Percentiles rank a stretch among this genome's conserved stretches.
Conservation (phyloP, 2,113 vertebrate genomes). For the Monopterus albus region DNA sequence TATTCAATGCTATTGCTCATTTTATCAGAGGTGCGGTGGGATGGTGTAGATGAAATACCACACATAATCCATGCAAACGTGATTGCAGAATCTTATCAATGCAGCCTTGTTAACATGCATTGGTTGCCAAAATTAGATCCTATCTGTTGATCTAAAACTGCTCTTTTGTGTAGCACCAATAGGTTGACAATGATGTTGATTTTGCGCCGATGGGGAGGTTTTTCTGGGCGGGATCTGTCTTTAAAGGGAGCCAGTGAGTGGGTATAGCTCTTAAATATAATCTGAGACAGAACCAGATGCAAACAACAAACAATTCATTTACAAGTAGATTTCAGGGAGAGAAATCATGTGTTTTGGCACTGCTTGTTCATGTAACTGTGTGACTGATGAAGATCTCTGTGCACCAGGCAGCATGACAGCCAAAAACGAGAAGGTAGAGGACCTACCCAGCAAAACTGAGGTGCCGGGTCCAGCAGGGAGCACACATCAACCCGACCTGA, state of each 20-base stretch:
- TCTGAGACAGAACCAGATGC: constrained; percentile 12
- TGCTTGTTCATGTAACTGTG: constrained; percentile 48
- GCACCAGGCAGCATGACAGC: constrained; percentile 66
- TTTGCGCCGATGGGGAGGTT: constrained; percentile 25
- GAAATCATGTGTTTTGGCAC: constrained; percentile 59
- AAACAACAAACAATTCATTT: constrained; percentile 9
- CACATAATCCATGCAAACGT: background rate
- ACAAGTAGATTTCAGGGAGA: background rate
- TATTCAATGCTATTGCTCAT: background rate
- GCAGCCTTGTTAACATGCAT: background rate
- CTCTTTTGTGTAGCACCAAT: constrained; percentile 35
- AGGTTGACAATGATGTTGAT: constrained; percentile 29
- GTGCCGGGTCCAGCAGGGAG: background rate
- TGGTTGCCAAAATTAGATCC: background rate
- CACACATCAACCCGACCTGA: constrained; percentile 20
- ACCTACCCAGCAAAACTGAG: constrained; percentile 43
- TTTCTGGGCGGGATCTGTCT: constrained; percentile 36
- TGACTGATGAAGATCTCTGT: constrained; percentile 48
- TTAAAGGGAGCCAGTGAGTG: constrained; percentile 13
- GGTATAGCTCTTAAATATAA: constrained; percentile 60
- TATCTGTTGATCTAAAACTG: constrained; percentile 23
- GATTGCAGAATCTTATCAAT: constrained; percentile 4
- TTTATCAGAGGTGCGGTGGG: constrained; percentile 4
- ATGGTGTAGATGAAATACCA: background rate
- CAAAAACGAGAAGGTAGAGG: constrained; percentile 46